Base-by-base conservation (phyloP, 2,888 invertebrate genomes). In the Syrphus vitripennis region DNA sequence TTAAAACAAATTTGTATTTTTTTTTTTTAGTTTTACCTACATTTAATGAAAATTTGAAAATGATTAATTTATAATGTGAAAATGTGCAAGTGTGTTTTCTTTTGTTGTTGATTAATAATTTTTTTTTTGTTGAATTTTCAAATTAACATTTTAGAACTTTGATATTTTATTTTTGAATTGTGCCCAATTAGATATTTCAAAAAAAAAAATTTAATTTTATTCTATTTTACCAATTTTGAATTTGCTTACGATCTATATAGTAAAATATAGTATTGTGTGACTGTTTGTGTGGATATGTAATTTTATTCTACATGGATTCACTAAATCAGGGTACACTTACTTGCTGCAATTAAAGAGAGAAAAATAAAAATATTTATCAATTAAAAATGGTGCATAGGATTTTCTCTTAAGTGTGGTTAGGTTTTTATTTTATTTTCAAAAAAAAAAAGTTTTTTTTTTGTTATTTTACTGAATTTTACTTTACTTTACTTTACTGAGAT, bases 291-390 rank as follows among this genome's bases (percentile, higher is more conserved):
- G 6, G 26, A n/a, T 16, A 6, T 29, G 7, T 31, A 6, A 42
- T 16, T 71, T 34, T 74, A 53, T 61, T 70, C 48, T 81, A 77
- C 29, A 86, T 40, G 63, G 65, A 72, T 76, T 59, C 76, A 65
- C 69, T 76, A 71, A 81, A 71, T 78, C 78, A 53, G 74, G 70
- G 48, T 77, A 76, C 89, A 92, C 92, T 92, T 92, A 92, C 92
- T 92, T 92, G 91, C 92, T 92, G 92, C 88, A 92, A 92, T 90
- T 90, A 91, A 89, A 90, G 90, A 90, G 88, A 90, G 88, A 90
- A 87, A 89, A 87, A 77, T 77, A 48, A 88, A 89, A 89, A 88
- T 87, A 87, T 83, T n/a, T 78, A 88, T 67, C 65, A 72, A 71
- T n/a, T 87, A 80, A 83, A 87, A 75, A 50, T 40, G 40, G 71